Evolutionary conservation across 1,140 invertebrate species (phyloP), one percentile per base, ranked within the genome.

Genomic region (Lordiphosa clarofinis): DNA sequence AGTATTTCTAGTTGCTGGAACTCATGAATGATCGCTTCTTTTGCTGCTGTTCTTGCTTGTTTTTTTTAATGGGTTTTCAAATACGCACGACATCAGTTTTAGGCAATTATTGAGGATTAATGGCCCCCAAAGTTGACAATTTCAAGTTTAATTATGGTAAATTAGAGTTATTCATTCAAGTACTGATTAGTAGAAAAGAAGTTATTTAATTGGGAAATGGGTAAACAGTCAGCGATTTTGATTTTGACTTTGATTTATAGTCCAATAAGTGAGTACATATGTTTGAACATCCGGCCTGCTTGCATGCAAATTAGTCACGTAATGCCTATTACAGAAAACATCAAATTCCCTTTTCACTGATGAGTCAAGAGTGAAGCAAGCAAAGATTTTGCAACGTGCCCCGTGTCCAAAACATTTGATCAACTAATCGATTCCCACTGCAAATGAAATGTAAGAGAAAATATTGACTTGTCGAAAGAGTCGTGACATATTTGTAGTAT

Each of bases 1-100:
- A 59, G n/a, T 33, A 33, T 69, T 86, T 59, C 13, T 40, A 63
- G 64, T 66, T 66, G 59, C 65, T 64, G 56, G 46, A 38, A 12
- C 38, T 60, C 56, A 76, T 62, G 66, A 76, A 70, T 64, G 44
- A 50, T 44, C 54, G 38, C 40, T 28, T 21, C 6, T 47, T 53
- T 12, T 36, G 11, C 21, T 31, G 21, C 11, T 33, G 21, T 36
- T 40, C 12, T 56, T 33, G 12, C 33, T 58, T 47, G 37, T 38
- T 65, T 79, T 42, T 65, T 79, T 72, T 72, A 84, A 84, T 79
- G 73, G 55, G 6, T 86, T 84, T 84, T 74, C 73, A 84, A 84
- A 79, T 84, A 84, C 81, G 74, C 79, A 66, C 79, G 79, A 86
- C 79, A 84, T 74, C 79, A 86, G 86, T 68, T 86, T 74, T 49